phyloP scores from a whole-genome alignment of 2,888 invertebrate species.

The Himalopsyche tibetana region DNA sequence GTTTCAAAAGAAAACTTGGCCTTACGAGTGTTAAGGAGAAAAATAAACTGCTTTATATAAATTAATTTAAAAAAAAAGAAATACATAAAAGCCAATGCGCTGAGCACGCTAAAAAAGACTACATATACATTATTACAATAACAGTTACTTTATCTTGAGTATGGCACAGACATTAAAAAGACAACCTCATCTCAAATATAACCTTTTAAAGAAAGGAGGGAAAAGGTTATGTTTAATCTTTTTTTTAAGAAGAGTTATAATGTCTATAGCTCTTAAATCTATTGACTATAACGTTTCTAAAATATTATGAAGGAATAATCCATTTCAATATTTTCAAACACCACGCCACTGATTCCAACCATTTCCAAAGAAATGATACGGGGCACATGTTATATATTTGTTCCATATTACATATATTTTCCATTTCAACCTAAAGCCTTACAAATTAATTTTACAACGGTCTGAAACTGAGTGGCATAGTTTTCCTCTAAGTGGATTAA shows the following conservation, averaged over 20 bases:
- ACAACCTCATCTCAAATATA: too few relatives aligned
- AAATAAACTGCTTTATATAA: background rate
- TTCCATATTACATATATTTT: background rate
- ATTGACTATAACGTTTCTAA: background rate
- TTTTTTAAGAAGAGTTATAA: too few relatives aligned
- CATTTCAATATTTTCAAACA: background rate
- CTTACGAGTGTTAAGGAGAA: background rate
- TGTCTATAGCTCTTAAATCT: too few relatives aligned
- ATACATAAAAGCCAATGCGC: background rate
- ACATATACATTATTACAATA: too few relatives aligned
- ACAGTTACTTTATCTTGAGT: too few relatives aligned
- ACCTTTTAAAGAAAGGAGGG: too few relatives aligned
- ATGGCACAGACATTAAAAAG: too few relatives aligned
- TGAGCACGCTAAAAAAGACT: too few relatives aligned
- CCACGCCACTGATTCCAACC: background rate
- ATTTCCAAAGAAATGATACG: background rate
- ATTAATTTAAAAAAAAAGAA: background rate
- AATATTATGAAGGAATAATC: background rate
- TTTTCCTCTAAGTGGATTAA: slow-evolving; percentile 30
- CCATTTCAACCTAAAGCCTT: slow-evolving; percentile 10
- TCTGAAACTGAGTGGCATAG: slow-evolving; percentile 30
- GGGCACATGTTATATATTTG: slow-evolving; percentile 18
- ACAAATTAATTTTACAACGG: slow-evolving; percentile 25
- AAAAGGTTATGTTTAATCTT: too few relatives aligned
- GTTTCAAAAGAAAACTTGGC: too few relatives aligned